Evolutionary conservation across 2,113 vertebrate species (phyloP).

Genomic region (Lanius collurio): DNA sequence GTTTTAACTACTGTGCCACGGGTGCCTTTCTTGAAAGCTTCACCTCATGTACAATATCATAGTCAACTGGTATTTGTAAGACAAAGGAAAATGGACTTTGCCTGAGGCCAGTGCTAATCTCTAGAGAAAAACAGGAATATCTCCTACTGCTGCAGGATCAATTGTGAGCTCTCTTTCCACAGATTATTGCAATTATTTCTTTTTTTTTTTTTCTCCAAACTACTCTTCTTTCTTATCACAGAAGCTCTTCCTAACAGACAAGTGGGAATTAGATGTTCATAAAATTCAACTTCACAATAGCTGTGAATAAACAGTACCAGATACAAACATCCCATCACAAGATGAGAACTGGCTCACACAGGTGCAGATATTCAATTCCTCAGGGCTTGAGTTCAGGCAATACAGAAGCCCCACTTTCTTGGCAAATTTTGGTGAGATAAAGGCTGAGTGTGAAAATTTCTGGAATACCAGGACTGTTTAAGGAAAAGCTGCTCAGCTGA

Average conservation of each 20-base stretch:
- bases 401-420: neutral
- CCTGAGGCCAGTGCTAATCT: neutral
- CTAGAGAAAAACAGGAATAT: neutral
- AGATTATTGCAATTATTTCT: neutral
- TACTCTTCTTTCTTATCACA: neutral
- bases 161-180: neutral
- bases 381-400: neutral
- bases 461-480: neutral
- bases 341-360: neutral
- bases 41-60: neutral
- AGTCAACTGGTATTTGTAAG: neutral
- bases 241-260: neutral
- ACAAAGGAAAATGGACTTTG: neutral
- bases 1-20: neutral
- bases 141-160: neutral
- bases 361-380: neutral
- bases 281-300: neutral
- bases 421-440: neutral
- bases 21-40: neutral
- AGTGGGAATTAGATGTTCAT: neutral
- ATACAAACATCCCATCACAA: neutral
- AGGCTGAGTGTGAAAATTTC: neutral
- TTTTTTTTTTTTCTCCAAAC: neutral
- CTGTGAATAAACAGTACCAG: neutral
- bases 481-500: neutral